These are phyloP conservation scores for Vimba vimba DNA, from an alignment of 2,113 vertebrate species.

Conservation along the genomic window DNA sequence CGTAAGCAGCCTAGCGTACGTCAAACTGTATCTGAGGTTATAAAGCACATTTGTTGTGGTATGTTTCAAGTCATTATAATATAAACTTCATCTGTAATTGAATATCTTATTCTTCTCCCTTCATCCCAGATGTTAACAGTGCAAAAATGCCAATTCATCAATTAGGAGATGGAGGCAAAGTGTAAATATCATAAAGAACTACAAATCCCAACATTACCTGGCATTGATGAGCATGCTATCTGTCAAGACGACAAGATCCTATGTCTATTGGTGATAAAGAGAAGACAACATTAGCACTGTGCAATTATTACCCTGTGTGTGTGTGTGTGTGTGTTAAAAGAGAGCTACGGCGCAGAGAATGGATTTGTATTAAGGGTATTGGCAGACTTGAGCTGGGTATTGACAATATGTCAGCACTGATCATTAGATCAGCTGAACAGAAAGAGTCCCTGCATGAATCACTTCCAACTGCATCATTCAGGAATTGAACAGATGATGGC, in stretches of 20 bases:
- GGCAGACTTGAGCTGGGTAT: slow-evolving; percentile 71
- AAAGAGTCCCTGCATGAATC: slow-evolving; percentile 43
- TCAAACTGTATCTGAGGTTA: not conserved
- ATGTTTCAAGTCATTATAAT: not conserved
- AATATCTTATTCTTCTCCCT: not conserved
- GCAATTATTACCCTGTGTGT: slow-evolving; percentile 66
- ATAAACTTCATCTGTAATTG: not conserved
- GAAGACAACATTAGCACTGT: slow-evolving; percentile 16
- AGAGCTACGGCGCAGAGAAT: slow-evolving; percentile 65
- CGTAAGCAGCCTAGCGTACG: not conserved
- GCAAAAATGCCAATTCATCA: not conserved
- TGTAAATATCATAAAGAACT: not conserved
- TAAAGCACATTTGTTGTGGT: not conserved
- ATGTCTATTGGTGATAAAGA: slow-evolving; percentile 25
- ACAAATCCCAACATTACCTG: slow-evolving; percentile 8
- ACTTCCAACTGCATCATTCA: slow-evolving; percentile 14
- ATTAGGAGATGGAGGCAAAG: not conserved
- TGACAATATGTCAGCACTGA: slow-evolving; percentile 76
- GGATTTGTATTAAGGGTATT: slow-evolving; percentile 71
- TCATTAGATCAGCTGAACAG: slow-evolving; percentile 68
- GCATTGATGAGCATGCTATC: not conserved
- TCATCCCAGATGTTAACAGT: not conserved
- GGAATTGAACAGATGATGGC: not conserved
- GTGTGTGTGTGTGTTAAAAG: slow-evolving; percentile 57
- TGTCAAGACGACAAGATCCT: not conserved